Evolutionary conservation across 2,888 invertebrate species (phyloP), one percentile per base, ranked within the genome.

Genomic region (Adelphocoris suturalis): DNA sequence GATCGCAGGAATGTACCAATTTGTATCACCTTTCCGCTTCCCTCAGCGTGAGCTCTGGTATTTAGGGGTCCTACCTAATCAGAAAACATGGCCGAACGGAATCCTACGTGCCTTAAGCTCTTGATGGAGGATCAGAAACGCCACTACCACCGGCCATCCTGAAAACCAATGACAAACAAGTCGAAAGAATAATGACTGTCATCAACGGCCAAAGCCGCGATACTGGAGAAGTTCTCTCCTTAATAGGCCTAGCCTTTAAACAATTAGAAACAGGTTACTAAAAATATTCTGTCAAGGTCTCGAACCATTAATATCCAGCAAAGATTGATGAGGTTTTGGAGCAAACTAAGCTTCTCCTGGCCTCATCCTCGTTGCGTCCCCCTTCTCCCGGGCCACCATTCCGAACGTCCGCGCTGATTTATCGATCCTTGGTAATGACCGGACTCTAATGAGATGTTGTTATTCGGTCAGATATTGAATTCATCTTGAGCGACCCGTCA

Each of bases 261-360:
- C 89, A 89, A 89, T 89, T 89, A 89, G 89, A 89, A 89, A 89
- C 89, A 89, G 89, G 89, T 89, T 89, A 89, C 89, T 89, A 89
- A 89, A 89, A 89, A 89, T 89, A 89, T 84, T 89, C 89, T 52
- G 88, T 88, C 80, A 68, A 80, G 88, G 78, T 88, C 86, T 47
- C 78, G 78, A 86, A 88, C 88, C 78, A 88, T 88, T 88, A 88
- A 88, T 88, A 88, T 88, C 88, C 88, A 46, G 52, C 78, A 78
- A 78, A 88, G 88, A 88, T 88, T 88, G 88, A 88, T 88, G 88
- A 68, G 88, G 88, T 55, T 88, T 52, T 16, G 88, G 78, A 80
- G 55, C 85, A 55, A 85, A 85, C 85, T 85, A 85, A 85, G 61
- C 57, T 13, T 68, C 68, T 68, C 68, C 19, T 68, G 68, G 68